Conservation (phyloP, 2,797 vertebrate genomes). For the Bufotes viridis region DNA sequence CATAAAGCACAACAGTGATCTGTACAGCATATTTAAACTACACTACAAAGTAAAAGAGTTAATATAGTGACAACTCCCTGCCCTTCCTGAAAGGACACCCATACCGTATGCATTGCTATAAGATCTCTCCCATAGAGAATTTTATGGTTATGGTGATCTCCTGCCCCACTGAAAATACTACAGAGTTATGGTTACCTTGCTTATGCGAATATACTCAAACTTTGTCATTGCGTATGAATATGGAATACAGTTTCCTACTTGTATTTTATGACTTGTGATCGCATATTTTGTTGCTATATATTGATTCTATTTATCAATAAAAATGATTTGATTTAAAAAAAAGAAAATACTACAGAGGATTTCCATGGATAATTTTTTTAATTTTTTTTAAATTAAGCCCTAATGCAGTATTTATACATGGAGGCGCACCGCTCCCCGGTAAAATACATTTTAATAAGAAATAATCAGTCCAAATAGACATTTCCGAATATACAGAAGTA, state of each 20-base stretch:
- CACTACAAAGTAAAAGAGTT: not conserved
- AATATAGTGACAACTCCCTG: not conserved
- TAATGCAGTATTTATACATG: not conserved
- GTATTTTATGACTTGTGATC: no score
- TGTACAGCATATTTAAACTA: not conserved
- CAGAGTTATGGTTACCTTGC: no score
- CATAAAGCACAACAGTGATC: not conserved
- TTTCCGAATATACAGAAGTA: not conserved
- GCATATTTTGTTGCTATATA: no score
- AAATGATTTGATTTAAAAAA: no score
- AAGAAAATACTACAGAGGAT: no score
- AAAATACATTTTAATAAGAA: not conserved
- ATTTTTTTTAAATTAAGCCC: not conserved
- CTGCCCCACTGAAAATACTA: not conserved
- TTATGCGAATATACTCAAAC: no score
- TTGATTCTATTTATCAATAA: no score
- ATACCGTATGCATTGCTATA: not conserved
- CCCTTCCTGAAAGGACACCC: not conserved
- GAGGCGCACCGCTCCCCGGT: not conserved
- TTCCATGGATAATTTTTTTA: no score
- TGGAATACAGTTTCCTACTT: no score
- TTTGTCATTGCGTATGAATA: no score
- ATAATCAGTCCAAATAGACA: not conserved
- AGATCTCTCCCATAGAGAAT: not conserved
- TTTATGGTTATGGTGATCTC: not conserved